Evolutionary conservation across 2,888 invertebrate species (phyloP).

Genomic region (Eristalis pertinax): DNA sequence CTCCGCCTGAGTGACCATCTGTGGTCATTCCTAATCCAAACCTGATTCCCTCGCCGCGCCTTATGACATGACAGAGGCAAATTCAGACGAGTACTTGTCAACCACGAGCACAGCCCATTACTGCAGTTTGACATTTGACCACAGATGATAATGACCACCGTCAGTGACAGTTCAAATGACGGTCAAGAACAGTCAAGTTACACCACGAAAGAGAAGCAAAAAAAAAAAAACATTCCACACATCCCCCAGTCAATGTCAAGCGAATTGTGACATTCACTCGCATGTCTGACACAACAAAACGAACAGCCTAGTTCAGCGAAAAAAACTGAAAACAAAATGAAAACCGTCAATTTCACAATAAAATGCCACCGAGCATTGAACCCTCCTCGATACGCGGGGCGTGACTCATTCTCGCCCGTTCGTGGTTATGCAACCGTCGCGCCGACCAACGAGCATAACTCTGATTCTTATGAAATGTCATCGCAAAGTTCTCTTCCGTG

Average conservation of each 20-base stretch:
- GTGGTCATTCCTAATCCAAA: neutral
- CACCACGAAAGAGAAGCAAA: neutral
- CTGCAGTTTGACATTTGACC: neutral
- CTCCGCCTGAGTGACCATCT: too few relatives aligned
- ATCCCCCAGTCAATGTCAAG: neutral
- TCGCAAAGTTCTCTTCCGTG: conserved; percentile 47
- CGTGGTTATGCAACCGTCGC: conserved; percentile 24
- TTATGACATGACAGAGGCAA: neutral
- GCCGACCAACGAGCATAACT: conserved; percentile 12
- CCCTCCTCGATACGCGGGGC: neutral
- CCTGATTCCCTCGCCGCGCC: neutral
- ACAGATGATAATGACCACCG: neutral
- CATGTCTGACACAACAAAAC: neutral
- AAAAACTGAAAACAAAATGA: neutral
- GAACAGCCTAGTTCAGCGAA: neutral
- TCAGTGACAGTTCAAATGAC: neutral
- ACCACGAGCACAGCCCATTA: neutral
- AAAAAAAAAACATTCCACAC: neutral
- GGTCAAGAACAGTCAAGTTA: neutral
- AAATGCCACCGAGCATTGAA: conserved; percentile 33
- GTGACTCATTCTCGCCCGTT: conserved; percentile 1
- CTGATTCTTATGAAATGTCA: conserved; percentile 44
- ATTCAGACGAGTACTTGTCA: neutral
- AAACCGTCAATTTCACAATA: conserved; percentile 24
- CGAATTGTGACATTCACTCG: conserved; percentile 11